phyloP scores from a whole-genome alignment of 2,797 vertebrate genomes.

The Varecia variegata region DNA sequence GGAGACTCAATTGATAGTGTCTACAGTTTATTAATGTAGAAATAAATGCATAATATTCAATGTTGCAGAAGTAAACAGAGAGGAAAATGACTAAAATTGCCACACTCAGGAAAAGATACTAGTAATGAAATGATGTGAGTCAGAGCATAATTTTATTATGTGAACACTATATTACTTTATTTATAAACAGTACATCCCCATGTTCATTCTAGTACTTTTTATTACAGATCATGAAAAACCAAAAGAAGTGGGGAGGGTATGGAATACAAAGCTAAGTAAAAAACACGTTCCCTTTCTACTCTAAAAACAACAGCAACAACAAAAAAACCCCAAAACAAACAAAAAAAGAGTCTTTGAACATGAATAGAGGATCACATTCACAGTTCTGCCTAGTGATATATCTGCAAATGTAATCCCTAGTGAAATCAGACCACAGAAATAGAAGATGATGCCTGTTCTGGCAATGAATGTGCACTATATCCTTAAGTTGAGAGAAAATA shows the following conservation, averaged over 20 bases:
- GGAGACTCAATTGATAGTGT: background rate
- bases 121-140: background rate
- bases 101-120: background rate
- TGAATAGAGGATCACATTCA: background rate
- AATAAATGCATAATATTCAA: background rate
- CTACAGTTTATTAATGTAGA: background rate
- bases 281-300: background rate
- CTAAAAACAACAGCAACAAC: background rate
- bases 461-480: background rate
- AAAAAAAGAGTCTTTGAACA: background rate
- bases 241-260: background rate
- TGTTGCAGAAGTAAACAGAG: background rate
- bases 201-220: background rate
- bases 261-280: background rate
- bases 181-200: background rate
- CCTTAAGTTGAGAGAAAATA: conserved; percentile 14
- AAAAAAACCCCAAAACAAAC: background rate
- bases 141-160: background rate
- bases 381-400: background rate
- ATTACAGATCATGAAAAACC: background rate
- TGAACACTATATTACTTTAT: background rate
- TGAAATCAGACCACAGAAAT: background rate
- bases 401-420: background rate
- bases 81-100: background rate
- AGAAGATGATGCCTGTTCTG: background rate